Evolutionary conservation across 1,140 invertebrate species (phyloP), one percentile per base, ranked within the genome.

Genomic region (Solenopsis invicta): DNA sequence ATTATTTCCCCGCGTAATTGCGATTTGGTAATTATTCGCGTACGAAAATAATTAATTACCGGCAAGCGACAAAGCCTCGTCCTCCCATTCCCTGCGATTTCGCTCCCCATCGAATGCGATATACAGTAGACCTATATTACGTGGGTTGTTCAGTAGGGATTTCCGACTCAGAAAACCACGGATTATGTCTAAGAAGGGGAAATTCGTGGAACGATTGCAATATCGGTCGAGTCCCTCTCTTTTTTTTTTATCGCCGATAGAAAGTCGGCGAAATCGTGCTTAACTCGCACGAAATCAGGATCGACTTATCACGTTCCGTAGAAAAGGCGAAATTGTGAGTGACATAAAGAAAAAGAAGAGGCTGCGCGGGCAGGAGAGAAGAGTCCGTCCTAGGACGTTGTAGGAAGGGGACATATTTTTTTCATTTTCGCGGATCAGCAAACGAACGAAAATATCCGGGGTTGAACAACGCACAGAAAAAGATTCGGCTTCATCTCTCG

Each of bases 131-230:
- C n/a, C 37, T 29, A 24, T 12, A 13, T 69, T 37, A 24, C n/a
- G n/a, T 34, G 45, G 21, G 13, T 21, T 21, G 41, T 34, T 8
- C 18, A 4, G 0, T 8, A 21, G 50, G 52, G 16, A 59, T 50
- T 48, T 45, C 8, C 52, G 9, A 34, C 16, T 48, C 12, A 59
- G 84, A 88, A 75, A 87, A 71, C 5, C 29, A 50, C 50, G 89
- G 90, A 88, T 91, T 89, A 90, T 61, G 56, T 13, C 52, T 86
- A 76, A 87, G 75, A 81, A 59, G 74, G 24, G 45, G 59, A 62
- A 89, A 91, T 81, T 89, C 87, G 59, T 41, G 67, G 56, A 34
- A 29, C 64, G 61, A n/a, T 66, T 34, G 75, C 74, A 88, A 90
- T 88, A 91, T 91, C 66, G 67, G 67, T 9, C 69, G 56, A 50